Evolutionary conservation across 2,888 invertebrate species (phyloP).

Genomic region (Eupithecia pulchellata): DNA sequence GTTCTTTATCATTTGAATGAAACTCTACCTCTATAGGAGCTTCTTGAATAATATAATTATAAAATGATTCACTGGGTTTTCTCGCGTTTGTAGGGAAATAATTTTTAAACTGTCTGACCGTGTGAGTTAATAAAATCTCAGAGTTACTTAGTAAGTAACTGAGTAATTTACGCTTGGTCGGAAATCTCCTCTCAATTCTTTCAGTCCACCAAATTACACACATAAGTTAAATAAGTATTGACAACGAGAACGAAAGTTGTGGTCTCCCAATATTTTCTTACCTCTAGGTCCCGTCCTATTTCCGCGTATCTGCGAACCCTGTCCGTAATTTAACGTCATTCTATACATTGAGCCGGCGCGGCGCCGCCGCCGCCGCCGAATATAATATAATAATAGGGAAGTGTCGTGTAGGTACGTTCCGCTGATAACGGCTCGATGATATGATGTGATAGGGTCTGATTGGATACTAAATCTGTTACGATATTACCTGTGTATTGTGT

Average conservation of each 20-base stretch:
- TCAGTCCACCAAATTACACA: not conserved
- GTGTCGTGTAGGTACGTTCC: not conserved
- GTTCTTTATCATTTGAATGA: too few relatives aligned
- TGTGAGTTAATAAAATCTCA: not conserved
- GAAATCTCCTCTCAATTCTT: not conserved
- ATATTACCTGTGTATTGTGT: not conserved
- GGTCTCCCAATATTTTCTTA: not conserved
- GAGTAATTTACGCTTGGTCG: not conserved
- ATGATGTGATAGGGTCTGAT: not conserved
- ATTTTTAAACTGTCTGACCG: not conserved
- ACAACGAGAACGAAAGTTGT: not conserved
- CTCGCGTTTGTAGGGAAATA: not conserved
- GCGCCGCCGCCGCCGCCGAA: not conserved
- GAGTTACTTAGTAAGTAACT: not conserved
- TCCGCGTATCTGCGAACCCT: constrained; percentile 33
- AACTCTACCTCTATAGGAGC: too few relatives aligned
- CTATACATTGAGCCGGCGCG: constrained; percentile 32
- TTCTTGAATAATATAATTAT: too few relatives aligned
- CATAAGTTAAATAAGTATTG: not conserved
- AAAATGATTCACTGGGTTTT: too few relatives aligned
- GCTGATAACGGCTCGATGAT: not conserved
- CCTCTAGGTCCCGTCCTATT: not conserved
- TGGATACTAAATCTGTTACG: constrained; percentile 3
- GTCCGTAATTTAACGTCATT: constrained; percentile 39
- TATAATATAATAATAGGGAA: not conserved